Conservation (phyloP, 2,888 invertebrate species). For the Lithophane socia region DNA sequence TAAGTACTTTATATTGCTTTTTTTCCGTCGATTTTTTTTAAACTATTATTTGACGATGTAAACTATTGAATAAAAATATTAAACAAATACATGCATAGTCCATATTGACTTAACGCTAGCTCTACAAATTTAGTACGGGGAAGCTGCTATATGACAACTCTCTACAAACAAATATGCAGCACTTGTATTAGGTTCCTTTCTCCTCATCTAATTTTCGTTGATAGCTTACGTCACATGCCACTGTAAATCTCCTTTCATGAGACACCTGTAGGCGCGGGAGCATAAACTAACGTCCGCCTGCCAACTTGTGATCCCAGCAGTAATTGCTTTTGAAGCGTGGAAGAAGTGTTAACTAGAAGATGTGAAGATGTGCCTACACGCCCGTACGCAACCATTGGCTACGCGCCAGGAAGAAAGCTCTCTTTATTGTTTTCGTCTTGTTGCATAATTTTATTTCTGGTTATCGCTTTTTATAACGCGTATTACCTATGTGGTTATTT, state of each 20-base stretch:
- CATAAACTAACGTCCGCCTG: constrained; percentile 50
- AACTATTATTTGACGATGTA: too few relatives aligned
- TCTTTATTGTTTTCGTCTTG: constrained; percentile 69
- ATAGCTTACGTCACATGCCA: constrained; percentile 22
- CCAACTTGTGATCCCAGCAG: constrained; percentile 48
- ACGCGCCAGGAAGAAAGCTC: constrained; percentile 71
- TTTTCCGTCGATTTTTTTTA: too few relatives aligned
- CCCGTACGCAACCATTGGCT: constrained; percentile 64
- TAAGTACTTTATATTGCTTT: too few relatives aligned
- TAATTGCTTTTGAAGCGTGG: constrained; percentile 46
- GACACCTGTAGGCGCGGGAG: constrained; percentile 50
- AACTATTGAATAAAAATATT: too few relatives aligned
- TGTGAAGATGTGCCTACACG: constrained; percentile 38
- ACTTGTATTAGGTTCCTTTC: not conserved
- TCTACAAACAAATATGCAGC: not conserved
- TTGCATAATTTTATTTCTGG: constrained; percentile 75
- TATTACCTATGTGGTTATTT: constrained; percentile 61
- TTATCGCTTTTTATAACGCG: constrained; percentile 65
- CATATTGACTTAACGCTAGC: not conserved
- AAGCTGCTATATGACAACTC: not conserved
- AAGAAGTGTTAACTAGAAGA: constrained; percentile 43
- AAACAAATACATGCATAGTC: too few relatives aligned
- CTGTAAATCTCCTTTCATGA: constrained; percentile 47
- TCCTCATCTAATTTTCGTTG: constrained; percentile 10
- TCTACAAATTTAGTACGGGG: not conserved